Conservation (phyloP, 1,140 invertebrate genomes). For the Aplysia californica region DNA sequence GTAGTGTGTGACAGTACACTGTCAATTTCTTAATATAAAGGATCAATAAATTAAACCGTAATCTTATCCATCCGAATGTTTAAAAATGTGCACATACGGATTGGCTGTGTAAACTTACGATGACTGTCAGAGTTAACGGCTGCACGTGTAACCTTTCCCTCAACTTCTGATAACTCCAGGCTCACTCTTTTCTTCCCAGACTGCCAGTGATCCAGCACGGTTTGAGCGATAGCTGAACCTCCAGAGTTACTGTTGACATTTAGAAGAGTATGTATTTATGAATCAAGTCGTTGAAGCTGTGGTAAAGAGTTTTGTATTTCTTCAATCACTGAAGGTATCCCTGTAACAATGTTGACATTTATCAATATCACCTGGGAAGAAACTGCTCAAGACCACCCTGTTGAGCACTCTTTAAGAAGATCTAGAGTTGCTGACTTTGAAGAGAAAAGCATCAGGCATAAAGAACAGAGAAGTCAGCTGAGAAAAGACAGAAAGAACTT, state of each 20-base stretch:
- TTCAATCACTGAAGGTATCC: background rate
- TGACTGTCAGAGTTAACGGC: slow-evolving; percentile 39
- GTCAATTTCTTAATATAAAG: too few relatives aligned
- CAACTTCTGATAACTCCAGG: slow-evolving; percentile 42
- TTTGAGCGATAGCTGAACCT: slow-evolving; percentile 36
- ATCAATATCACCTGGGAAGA: background rate
- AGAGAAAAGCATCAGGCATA: too few relatives aligned
- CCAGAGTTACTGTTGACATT: slow-evolving; percentile 49
- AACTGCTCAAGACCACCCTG: background rate
- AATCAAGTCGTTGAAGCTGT: background rate
- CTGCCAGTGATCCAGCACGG: slow-evolving; percentile 35
- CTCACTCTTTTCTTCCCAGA: slow-evolving; percentile 33
- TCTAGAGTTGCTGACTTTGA: background rate
- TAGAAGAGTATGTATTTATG: background rate
- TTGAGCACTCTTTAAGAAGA: background rate
- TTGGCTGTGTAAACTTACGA: too few relatives aligned
- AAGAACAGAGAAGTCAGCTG: too few relatives aligned
- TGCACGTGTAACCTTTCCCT: slow-evolving; percentile 35
- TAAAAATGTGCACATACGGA: too few relatives aligned
- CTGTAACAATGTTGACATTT: background rate
- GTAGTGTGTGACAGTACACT: too few relatives aligned
- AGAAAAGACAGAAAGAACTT: too few relatives aligned
- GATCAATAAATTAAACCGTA: too few relatives aligned
- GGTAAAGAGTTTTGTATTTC: background rate
- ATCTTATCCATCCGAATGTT: too few relatives aligned